phyloP scores from a whole-genome alignment of 2,113 vertebrate genomes.

The Falcunculus frontatus region DNA sequence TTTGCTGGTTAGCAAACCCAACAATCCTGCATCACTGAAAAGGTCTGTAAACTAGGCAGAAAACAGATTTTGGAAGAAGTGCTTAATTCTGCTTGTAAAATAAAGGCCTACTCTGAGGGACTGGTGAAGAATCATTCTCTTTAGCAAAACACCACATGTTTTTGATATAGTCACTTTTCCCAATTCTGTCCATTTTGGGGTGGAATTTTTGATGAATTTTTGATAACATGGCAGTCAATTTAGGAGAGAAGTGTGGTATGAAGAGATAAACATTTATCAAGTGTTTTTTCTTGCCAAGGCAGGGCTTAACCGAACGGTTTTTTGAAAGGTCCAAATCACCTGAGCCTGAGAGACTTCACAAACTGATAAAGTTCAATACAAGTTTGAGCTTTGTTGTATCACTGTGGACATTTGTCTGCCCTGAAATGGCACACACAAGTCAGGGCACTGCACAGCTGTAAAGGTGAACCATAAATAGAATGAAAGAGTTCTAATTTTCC shows the following conservation, averaged over 20 bases:
- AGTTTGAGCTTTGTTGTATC: neutral
- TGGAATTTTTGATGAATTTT: neutral
- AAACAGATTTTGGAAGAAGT: neutral
- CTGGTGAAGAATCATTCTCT: neutral
- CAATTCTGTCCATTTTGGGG: neutral
- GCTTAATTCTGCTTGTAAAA: neutral
- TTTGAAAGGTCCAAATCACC: constrained; percentile 10
- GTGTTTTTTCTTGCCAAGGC: neutral
- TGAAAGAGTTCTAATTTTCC: neutral
- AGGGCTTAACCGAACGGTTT: neutral
- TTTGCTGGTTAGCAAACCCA: neutral
- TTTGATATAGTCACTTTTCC: neutral
- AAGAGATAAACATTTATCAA: constrained; percentile 31
- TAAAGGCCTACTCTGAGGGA: neutral
- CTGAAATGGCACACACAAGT: neutral
- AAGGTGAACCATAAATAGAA: neutral
- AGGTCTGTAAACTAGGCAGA: neutral
- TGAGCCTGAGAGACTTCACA: neutral
- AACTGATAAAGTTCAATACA: constrained; percentile 2
- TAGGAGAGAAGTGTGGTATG: neutral
- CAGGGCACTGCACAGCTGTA: neutral
- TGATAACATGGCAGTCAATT: neutral
- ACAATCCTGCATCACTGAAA: neutral
- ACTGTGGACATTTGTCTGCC: neutral
- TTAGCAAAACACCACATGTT: neutral